Conservation (phyloP, 2,888 invertebrate species). For the Hypomecis punctinalis region DNA sequence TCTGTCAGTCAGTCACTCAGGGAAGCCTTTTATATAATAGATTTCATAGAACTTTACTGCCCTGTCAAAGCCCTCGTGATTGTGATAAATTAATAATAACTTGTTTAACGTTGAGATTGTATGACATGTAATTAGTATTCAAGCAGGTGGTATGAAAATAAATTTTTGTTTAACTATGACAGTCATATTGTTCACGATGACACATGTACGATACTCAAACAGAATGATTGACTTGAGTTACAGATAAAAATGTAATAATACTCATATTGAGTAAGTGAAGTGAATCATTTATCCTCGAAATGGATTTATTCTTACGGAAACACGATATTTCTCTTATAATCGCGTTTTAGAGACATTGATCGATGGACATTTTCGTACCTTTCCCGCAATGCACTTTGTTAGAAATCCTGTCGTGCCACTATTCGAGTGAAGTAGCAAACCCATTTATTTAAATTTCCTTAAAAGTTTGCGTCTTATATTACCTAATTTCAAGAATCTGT, state of each 20-base stretch:
- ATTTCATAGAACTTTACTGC: too few species aligned
- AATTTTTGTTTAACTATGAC: too few species aligned
- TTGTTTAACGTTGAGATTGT: too few species aligned
- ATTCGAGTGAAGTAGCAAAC: conserved; percentile 15
- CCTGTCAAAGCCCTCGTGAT: too few species aligned
- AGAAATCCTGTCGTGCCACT: conserved; percentile 20
- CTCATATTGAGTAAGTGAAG: background rate
- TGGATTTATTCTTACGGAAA: conserved; percentile 24
- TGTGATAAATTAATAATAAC: too few species aligned
- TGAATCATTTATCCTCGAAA: conserved; percentile 7
- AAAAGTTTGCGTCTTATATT: background rate
- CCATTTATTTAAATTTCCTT: conserved; percentile 1
- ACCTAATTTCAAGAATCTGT: background rate
- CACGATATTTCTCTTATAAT: conserved; percentile 26
- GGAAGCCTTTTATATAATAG: too few species aligned
- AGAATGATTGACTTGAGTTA: background rate
- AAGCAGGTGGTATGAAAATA: too few species aligned
- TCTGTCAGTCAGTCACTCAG: too few species aligned
- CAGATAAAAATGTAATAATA: background rate
- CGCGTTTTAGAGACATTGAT: conserved; percentile 41
- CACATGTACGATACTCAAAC: too few species aligned
- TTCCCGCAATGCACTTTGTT: conserved; percentile 27
- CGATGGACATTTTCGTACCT: conserved; percentile 26
- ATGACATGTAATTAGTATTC: too few species aligned
- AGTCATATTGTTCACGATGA: too few species aligned